Percentiles rank a stretch among this genome's conserved stretches.
phyloP scores from a whole-genome alignment of 1,140 invertebrate species.

The Drosophila setifemur region DNA sequence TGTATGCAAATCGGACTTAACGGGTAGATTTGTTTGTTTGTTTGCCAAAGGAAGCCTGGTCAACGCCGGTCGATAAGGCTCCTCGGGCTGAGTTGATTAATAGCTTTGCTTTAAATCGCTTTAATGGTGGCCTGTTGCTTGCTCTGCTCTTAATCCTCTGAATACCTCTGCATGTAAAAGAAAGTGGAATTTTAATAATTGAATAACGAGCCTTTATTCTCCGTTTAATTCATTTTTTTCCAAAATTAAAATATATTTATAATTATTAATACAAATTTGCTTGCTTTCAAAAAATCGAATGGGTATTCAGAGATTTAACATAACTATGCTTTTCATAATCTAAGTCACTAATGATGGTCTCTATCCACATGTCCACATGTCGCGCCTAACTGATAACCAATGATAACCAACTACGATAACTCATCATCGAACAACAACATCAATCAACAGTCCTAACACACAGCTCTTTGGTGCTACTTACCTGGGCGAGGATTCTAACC shows the following conservation, averaged over 20 bases:
- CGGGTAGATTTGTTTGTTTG: constrained; percentile 24
- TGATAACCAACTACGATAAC: constrained; percentile 40
- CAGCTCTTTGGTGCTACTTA: constrained; percentile 81
- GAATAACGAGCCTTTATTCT: background rate
- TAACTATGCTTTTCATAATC: background rate
- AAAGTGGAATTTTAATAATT: no score
- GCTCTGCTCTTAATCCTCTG: background rate
- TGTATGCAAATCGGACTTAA: constrained; percentile 59
- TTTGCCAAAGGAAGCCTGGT: constrained; percentile 23
- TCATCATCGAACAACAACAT: constrained; percentile 38
- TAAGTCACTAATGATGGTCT: constrained; percentile 6
- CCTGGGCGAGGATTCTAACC: constrained; percentile 68
- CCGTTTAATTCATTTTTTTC: background rate
- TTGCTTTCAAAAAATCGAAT: background rate
- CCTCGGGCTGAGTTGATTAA: constrained; percentile 1
- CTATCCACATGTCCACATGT: constrained; percentile 48
- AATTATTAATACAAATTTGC: background rate
- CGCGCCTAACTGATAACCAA: constrained; percentile 44
- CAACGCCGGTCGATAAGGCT: constrained; percentile 25
- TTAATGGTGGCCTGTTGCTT: constrained; percentile 42
- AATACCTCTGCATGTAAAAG: background rate
- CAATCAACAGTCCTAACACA: constrained; percentile 77
- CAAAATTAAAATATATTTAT: no score
- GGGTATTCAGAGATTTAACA: background rate
- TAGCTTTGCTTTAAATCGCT: background rate